Evolutionary conservation across 2,113 vertebrate genomes (phyloP), one percentile per base, ranked within the genome.

Genomic region (Fukomys damarensis): DNA sequence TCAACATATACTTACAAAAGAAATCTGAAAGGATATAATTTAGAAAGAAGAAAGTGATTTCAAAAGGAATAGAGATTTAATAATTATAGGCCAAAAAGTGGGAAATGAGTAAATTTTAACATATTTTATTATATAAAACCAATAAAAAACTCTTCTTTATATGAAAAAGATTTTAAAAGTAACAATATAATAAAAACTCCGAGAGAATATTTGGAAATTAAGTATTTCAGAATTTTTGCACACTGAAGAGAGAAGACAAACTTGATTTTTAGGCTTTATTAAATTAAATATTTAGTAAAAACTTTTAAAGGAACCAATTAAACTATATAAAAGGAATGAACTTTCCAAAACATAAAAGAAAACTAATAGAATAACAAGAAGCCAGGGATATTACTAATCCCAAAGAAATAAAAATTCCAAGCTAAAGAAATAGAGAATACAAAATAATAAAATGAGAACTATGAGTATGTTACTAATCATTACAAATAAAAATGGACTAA

Each of bases 11-110:
- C 49, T 59, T 80, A 35, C 68, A 79, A 83, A 94, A 86, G 38
- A 35, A 70, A 54, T 83, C 74, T 59, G 92, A 56, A 86, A 92
- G 30, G 19, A 91, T 52, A n/a, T 49, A 76, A 6, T 80, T 89
- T 52, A 83, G 52, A 79, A 95, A 86, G n/a, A 77, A 91, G n/a
- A 63, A 93, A 79, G 84, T 74, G 1, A 89, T 94, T 96, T 90
- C 24, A 74, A 74, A 61, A 7, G 9, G 52, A 90, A 24, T 12
- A 49, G 1, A 86, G 30, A 89, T 89, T 92, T 61, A 91, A 83
- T 90, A 84, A 58, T 26, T 79, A 35, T 61, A 16, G 77, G 35
- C 22, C 63, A 65, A 56, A 74, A 96, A 84, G 61, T 61, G 24
- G 32, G 70, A 59, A 86, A 77, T 0, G 46, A 7, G 28, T 88